Base-by-base conservation (phyloP, 2,797 vertebrate genomes). In the Bufotes viridis region DNA sequence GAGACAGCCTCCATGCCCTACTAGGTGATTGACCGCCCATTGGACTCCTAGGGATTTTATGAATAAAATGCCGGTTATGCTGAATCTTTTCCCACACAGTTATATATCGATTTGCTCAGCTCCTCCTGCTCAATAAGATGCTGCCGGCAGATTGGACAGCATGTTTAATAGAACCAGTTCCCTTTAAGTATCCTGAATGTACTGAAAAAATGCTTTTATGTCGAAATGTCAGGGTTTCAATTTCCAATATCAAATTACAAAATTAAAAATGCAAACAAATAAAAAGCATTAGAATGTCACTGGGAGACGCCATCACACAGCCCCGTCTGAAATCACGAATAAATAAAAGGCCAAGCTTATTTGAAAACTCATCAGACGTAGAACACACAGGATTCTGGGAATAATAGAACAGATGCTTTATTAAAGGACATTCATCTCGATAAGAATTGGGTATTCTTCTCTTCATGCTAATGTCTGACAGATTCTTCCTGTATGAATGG, bases 371-470 rank as follows among this genome's bases (percentile, higher is more conserved):
- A 89, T 89, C 88, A 89, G 20, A 81, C 74, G 60, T 57, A 61
- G 63, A 78, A 42, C 85, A 87, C 78, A 72, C 78, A 79, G 85
- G 88, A 75, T 81, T 72, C 18, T 72, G 80, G 65, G 49, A 87
- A 89, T 89, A 89, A 89, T 83, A 61, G 72, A 80, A 79, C 88
- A 89, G 88, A 85, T 89, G 88, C 75, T 84, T 82, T 89, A 86
- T 82, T 89, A 89, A 86, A 86, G 88, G 84, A 89, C 88, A 89
- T 87, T 89, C 88, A 87, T 89, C 88, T 83, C 80, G 11, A 81
- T 79, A 89, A 89, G 84, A 89, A 89, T 84, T 87, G 85, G 88
- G 84, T 80, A 89, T 87, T 87, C 88, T 89, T 86, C 65, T 84
- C 53, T 61, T 63, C 81, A 87, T 89, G 88, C 84, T 84, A 89